These are phyloP conservation scores for Eulemur rufifrons DNA, from an alignment of 2,113 vertebrate genomes.

Conservation along the genomic window DNA sequence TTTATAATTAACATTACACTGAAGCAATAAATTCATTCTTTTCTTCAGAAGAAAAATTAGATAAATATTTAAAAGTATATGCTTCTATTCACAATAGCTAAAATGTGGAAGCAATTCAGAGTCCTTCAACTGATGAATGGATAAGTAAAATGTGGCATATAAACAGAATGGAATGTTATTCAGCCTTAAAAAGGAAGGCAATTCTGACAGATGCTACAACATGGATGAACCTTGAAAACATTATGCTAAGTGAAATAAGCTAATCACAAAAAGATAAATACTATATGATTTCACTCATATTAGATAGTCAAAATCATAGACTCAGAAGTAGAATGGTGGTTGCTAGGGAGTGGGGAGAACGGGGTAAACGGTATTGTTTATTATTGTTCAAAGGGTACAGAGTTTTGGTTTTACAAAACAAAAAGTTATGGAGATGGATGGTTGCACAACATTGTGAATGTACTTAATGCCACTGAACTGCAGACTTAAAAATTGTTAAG, in stretches of 20 bases:
- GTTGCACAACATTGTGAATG: background rate
- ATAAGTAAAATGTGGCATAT: background rate
- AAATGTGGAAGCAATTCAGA: background rate
- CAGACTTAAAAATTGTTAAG: background rate
- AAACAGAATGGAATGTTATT: background rate
- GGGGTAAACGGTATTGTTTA: background rate
- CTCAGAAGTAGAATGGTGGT: background rate
- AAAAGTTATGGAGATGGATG: background rate
- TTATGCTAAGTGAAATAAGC: background rate
- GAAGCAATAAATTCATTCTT: conserved; percentile 14
- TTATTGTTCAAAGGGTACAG: background rate
- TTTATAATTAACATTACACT: background rate
- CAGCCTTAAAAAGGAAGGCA: background rate
- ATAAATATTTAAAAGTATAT: conserved; percentile 37
- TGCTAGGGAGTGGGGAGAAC: background rate
- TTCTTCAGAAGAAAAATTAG: background rate
- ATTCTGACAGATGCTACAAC: background rate
- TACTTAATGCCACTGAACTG: background rate
- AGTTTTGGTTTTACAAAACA: background rate
- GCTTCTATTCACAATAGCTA: conserved; percentile 74
- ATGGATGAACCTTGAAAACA: background rate
- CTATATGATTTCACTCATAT: background rate
- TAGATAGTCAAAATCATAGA: background rate
- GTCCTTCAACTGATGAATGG: background rate
- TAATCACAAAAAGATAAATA: background rate